phyloP scores from a whole-genome alignment of 2,113 vertebrate species.

The Epinephelus fuscoguttatus region DNA sequence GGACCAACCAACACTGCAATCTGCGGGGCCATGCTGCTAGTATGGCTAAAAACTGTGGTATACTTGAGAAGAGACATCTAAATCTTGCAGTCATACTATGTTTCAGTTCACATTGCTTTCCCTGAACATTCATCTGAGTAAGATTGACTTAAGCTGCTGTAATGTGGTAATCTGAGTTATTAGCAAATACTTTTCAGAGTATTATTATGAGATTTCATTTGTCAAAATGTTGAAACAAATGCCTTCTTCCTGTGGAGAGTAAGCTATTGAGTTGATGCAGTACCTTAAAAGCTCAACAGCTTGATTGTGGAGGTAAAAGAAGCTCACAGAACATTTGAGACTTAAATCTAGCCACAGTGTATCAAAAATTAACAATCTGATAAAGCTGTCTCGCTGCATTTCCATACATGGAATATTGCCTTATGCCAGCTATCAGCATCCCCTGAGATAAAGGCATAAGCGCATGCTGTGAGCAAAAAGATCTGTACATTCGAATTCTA shows the following conservation, averaged over 20 bases:
- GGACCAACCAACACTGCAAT: not conserved
- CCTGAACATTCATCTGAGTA: not conserved
- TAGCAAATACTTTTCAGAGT: no score
- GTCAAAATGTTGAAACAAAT: not conserved
- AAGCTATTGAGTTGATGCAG: not conserved
- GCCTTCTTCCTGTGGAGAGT: not conserved
- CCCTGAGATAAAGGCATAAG: conserved; percentile 28
- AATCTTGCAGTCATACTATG: not conserved
- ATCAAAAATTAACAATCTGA: not conserved
- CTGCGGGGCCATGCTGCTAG: not conserved
- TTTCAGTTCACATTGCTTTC: not conserved
- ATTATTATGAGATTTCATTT: not conserved
- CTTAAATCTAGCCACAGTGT: not conserved
- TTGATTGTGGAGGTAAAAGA: not conserved
- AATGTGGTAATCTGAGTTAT: not conserved
- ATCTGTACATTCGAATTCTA: conserved; percentile 25
- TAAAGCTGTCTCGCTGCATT: conserved; percentile 6
- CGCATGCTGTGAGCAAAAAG: conserved; percentile 11
- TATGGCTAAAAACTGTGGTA: not conserved
- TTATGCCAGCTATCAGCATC: not conserved
- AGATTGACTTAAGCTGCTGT: not conserved
- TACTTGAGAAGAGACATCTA: not conserved
- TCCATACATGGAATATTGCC: not conserved
- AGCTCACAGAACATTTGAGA: conserved; percentile 3
- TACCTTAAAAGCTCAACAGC: not conserved